Evolutionary conservation across 2,888 invertebrate genomes (phyloP).

Genomic region (Urechis unicinctus): DNA sequence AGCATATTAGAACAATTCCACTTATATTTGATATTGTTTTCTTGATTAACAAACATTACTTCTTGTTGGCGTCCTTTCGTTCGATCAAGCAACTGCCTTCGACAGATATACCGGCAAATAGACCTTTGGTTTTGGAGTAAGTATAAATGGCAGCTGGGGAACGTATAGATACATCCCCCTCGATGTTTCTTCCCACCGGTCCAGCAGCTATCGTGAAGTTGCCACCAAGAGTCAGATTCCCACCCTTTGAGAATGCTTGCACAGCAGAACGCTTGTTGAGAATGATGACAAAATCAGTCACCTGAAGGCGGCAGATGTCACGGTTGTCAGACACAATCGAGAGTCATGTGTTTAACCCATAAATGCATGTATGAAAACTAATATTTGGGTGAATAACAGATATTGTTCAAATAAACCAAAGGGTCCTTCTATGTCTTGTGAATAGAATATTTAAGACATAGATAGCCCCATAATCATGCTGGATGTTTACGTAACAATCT

Average conservation of each 20-base stretch:
- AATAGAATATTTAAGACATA: too few relatives aligned
- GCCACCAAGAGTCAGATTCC: conserved; percentile 43
- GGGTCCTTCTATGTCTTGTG: too few relatives aligned
- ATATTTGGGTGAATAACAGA: too few relatives aligned
- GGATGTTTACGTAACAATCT: too few relatives aligned
- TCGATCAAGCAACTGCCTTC: conserved; percentile 45
- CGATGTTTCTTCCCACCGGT: conserved; percentile 30
- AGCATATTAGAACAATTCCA: too few relatives aligned
- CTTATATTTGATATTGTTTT: neutral
- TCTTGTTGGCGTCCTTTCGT: conserved; percentile 44
- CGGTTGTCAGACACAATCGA: too few relatives aligned
- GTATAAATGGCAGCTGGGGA: conserved; percentile 44
- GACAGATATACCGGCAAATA: conserved; percentile 46
- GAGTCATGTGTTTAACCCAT: too few relatives aligned
- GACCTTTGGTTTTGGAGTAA: conserved; percentile 42
- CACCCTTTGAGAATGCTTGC: conserved; percentile 45
- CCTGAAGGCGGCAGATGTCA: too few relatives aligned
- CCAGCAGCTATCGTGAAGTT: conserved; percentile 47
- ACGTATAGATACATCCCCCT: conserved; percentile 33
- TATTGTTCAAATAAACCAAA: too few relatives aligned
- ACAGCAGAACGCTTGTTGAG: conserved; percentile 38
- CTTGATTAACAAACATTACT: conserved; percentile 24
- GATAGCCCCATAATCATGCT: too few relatives aligned
- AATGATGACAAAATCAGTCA: conserved; percentile 46
- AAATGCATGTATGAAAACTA: too few relatives aligned